Evolutionary conservation across 2,888 invertebrate genomes (phyloP), one percentile per base, ranked within the genome.

Genomic region (Melinaea menophilus): DNA sequence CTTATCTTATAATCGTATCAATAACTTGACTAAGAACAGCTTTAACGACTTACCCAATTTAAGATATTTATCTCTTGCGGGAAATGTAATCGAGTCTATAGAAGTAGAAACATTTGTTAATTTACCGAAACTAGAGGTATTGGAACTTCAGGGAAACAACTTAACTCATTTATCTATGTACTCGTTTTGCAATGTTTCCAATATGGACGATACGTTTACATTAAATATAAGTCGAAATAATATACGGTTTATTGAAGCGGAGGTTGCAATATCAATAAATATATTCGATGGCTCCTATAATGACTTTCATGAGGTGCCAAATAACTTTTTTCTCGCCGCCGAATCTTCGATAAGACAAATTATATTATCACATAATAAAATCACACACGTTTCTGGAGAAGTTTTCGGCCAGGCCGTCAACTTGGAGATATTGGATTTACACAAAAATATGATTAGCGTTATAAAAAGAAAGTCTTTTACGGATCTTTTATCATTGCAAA

Each of bases 71-170:
- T 95, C 97, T 81, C 89, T 98, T 73, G 95, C 96, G 60, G 94
- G 95, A 78, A 98, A 98, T 88, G 91, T 94, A 73, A 93, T 98
- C 75, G 92, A 92, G 68, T 92, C 93, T 70, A 93, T 98, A 73
- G 94, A 94, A 65, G 92, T 92, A 55, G 92, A 93, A 61, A 94
- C 96, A 5, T 95, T 98, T 78, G 91, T 92, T 62, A 94, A 95
- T 78, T 90, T 97, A 74, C 94, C 95, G 33, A 94, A 93, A 78
- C 86, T 98, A 72, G 93, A 94, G 70, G 94, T 94, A 75, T 87
- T 98, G 63, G 96, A 97, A 82, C 88, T 97, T 66, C 96, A 96
- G 85, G 93, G 94, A 73, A 97, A 97, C 80, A 92, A 94, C 73
- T 85, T 97, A 59, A 93, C 93, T 33, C 91, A 92, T 68, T 91